Evolutionary conservation across 2,797 vertebrate genomes (phyloP).

Genomic region (Discoglossus pictus): DNA sequence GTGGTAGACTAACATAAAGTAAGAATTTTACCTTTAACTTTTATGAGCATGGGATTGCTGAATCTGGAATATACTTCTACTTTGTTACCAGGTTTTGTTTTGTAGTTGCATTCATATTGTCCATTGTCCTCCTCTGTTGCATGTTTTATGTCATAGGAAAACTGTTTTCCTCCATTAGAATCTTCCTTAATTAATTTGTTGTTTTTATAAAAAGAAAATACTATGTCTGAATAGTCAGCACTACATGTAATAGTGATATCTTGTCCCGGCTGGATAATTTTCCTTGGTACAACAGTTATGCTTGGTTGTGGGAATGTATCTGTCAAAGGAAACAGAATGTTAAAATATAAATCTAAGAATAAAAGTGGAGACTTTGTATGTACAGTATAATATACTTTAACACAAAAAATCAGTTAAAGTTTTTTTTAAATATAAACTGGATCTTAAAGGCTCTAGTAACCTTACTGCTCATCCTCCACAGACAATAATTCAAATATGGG

Average conservation of each 20-base stretch:
- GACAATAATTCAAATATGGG: too few species aligned
- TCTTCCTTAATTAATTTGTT: not conserved
- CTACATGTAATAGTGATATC: not conserved
- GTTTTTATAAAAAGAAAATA: not conserved
- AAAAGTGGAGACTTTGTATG: too few species aligned
- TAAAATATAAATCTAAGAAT: too few species aligned
- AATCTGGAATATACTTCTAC: not conserved
- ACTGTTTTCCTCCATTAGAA: not conserved
- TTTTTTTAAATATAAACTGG: too few species aligned
- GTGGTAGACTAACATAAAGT: not conserved
- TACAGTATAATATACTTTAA: too few species aligned
- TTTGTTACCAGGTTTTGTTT: not conserved
- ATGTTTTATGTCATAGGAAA: not conserved
- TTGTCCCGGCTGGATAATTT: not conserved
- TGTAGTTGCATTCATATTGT: not conserved
- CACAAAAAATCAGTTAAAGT: too few species aligned
- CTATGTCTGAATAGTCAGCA: not conserved
- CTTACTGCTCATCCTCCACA: too few species aligned
- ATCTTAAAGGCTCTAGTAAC: too few species aligned
- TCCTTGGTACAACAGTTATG: not conserved
- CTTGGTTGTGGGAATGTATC: not conserved
- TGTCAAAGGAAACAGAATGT: slow-evolving; percentile 4
- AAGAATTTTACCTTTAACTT: not conserved
- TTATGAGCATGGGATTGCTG: not conserved
- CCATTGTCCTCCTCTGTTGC: not conserved